Evolutionary conservation across 2,113 vertebrate genomes (phyloP), one percentile per base, ranked within the genome.

Genomic region (Aleadryas rufinucha): DNA sequence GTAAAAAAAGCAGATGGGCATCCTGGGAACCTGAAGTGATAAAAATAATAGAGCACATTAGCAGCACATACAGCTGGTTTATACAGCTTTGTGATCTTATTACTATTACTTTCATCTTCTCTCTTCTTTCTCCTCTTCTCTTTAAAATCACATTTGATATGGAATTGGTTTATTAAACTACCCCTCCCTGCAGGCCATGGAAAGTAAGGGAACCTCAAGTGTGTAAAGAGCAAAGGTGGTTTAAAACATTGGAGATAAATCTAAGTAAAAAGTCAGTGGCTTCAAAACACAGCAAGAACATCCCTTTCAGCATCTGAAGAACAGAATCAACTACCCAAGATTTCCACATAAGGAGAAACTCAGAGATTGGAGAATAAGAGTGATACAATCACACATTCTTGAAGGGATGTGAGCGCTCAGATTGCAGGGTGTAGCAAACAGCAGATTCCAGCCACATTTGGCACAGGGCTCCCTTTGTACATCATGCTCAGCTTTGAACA

Each of bases 1-100:
- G 66, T 79, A 66, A 93, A 77, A 94, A 70, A 87, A 91, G 44
- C 85, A 90, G 63, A 94, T 75, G 59, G 75, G 41, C 6, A 42
- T 80, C 47, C 47, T 85, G 86, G 37, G 72, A 97, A 59, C 41
- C 50, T 60, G 37, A 35, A 84, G 35, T 28, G 27, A 49, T 78
- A 81, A 93, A 92, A 95, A 69, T 64, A 76, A 71, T 61, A 16
- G 22, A 83, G 74, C 13, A 52, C 11, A 64, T 44, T 88, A 84
- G 17, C 24, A 77, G 47, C 15, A 12, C 5, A 9, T 50, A 39
- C 39, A 86, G 18, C 22, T 74, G n/a, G 27, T 56, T 92, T 72
- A 61, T 77, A 50, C 35, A 71, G 52, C 31, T 90, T 70, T 90
- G 33, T 77, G 39, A 56, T 84, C 60, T 96, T 90, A 66, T 50